A percentile compares a stretch with the other conserved stretches of the same genome.
Conservation (phyloP, 2,113 vertebrate genomes). For the zebrafish (Danio rerio) region GRCz12tu NC_133181.1:7166501-7167000, state of each 20-base stretch:
- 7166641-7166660: background rate
- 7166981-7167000: no score
- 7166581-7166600: background rate
- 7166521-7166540: background rate
- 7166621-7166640: background rate
- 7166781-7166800: constrained; percentile 94
- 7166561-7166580: background rate
- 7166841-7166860: constrained; percentile 85
- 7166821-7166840: constrained; percentile 81
- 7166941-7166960: no score
- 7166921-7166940: background rate
- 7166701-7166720: constrained; percentile 73
- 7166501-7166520: no score
- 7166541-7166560: background rate
- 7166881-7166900: constrained; percentile 81
- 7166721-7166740: constrained; percentile 94
- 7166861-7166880: constrained; percentile 95
- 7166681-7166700: background rate
- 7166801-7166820: constrained; percentile 91
- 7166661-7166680: background rate
- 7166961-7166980: no score
- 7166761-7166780: constrained; percentile 95
- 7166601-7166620: background rate
- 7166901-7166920: background rate
- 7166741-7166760: constrained; percentile 96